phyloP scores from a whole-genome alignment of 2,797 vertebrate genomes.

The Falco naumanni region DNA sequence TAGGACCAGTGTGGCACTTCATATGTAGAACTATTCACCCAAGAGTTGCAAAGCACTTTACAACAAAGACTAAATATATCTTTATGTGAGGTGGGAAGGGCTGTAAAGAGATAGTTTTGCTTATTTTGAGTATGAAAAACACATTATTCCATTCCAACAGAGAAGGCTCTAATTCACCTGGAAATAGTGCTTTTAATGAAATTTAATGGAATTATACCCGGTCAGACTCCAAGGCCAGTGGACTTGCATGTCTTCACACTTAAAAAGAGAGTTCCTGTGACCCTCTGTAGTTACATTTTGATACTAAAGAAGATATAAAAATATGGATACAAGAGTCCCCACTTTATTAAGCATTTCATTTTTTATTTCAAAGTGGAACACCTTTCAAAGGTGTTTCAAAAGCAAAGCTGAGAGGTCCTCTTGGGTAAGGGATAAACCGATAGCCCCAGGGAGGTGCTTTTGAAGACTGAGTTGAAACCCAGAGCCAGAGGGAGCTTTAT shows the following conservation, averaged over 20 bases:
- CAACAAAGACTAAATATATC: background rate
- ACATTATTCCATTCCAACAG: background rate
- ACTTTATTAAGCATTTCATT: background rate
- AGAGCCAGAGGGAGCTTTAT: background rate
- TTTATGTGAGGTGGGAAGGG: background rate
- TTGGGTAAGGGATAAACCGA: background rate
- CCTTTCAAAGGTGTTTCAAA: background rate
- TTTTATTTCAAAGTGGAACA: background rate
- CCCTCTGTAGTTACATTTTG: background rate
- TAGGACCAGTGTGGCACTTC: background rate
- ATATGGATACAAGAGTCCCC: background rate
- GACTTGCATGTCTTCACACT: background rate
- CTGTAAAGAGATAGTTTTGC: background rate
- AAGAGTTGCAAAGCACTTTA: background rate
- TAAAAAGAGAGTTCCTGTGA: background rate
- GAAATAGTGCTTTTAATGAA: background rate
- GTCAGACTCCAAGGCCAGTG: background rate
- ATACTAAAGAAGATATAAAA: background rate
- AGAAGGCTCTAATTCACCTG: background rate
- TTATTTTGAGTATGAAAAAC: background rate
- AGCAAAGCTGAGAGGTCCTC: background rate
- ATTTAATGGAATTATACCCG: background rate
- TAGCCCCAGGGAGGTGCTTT: background rate
- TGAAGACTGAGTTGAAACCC: background rate
- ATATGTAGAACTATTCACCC: background rate